phyloP scores from a whole-genome alignment of 2,888 invertebrate species.

The Caenorhabditis angaria region DNA sequence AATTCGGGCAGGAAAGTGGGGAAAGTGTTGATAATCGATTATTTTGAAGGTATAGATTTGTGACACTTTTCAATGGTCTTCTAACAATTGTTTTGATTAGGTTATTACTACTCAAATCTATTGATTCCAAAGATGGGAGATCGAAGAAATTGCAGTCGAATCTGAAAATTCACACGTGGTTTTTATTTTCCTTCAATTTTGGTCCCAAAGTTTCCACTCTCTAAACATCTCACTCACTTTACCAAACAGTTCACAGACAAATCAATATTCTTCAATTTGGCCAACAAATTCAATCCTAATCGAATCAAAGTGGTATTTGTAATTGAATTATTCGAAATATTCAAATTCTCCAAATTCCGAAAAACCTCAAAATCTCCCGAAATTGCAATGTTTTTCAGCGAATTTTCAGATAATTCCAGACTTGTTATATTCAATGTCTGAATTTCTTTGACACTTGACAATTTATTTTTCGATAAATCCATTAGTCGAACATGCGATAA shows the following conservation, averaged over 20 bases:
- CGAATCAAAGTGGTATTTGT: constrained; percentile 27
- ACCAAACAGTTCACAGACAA: constrained; percentile 23
- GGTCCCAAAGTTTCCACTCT: too few relatives aligned
- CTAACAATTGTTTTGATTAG: constrained; percentile 48
- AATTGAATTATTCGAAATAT: constrained; percentile 28
- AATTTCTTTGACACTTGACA: constrained; percentile 33
- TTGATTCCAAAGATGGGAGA: constrained; percentile 40
- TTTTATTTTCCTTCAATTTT: too few relatives aligned
- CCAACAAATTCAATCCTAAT: constrained; percentile 24
- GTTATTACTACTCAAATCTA: constrained; percentile 57
- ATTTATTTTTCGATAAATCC: constrained; percentile 28
- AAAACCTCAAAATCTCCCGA: constrained; percentile 22
- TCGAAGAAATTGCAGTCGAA: constrained; percentile 56
- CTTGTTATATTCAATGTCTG: constrained; percentile 27
- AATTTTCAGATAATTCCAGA: constrained; percentile 26
- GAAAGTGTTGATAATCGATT: constrained; percentile 28
- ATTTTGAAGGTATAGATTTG: constrained; percentile 22
- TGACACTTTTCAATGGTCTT: constrained; percentile 15
- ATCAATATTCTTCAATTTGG: constrained; percentile 25
- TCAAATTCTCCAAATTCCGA: constrained; percentile 26
- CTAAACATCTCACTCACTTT: neutral
- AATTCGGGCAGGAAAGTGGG: constrained; percentile 21
- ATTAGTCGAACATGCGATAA: constrained; percentile 21
- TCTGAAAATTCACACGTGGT: too few relatives aligned
- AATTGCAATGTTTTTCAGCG: constrained; percentile 22